A percentile compares a stretch with the other conserved stretches of the same genome.
Conservation (phyloP, 2,797 vertebrate genomes). For the Luscinia megarhynchos region DNA sequence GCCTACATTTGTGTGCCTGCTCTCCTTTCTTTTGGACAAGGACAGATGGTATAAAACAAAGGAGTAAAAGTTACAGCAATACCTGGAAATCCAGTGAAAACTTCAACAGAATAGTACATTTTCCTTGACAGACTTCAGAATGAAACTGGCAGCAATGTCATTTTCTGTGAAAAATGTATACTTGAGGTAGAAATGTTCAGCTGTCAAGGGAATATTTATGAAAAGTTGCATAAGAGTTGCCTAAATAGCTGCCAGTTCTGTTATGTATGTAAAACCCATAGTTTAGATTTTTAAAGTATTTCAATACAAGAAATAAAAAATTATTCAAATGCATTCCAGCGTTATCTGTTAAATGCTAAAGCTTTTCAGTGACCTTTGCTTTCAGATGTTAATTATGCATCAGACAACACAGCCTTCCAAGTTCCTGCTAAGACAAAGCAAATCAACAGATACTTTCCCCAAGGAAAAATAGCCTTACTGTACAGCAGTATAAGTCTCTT, state of each 20-base stretch:
- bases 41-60: neutral
- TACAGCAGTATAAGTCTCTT: neutral
- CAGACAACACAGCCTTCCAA: neutral
- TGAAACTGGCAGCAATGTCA: neutral
- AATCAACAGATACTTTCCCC: neutral
- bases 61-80: neutral
- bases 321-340: neutral
- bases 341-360: neutral
- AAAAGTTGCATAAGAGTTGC: neutral
- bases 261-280: neutral
- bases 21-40: neutral
- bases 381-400: constrained; percentile 4
- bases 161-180: neutral
- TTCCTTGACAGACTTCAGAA: neutral
- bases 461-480: neutral
- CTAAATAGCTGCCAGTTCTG: neutral
- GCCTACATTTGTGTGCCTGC: neutral
- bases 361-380: constrained; percentile 6
- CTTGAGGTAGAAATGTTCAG: neutral
- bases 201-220: neutral
- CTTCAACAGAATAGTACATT: neutral
- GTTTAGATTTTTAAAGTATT: neutral
- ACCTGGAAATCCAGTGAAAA: neutral
- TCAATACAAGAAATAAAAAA: neutral
- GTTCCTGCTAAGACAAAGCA: neutral